phyloP scores from a whole-genome alignment of 2,113 vertebrate species.

The Podocnemis expansa region DNA sequence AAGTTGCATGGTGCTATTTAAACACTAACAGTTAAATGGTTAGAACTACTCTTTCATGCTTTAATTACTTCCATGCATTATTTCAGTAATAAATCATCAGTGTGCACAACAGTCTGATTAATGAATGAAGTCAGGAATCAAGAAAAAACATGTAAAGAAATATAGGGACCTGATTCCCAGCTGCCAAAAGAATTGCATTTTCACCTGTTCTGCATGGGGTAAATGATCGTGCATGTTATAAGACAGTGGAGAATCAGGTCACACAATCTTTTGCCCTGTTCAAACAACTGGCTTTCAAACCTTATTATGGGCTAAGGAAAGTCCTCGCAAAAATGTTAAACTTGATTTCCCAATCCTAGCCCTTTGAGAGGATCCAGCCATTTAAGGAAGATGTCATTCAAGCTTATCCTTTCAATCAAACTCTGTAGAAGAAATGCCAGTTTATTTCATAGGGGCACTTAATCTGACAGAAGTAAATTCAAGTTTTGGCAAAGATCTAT shows the following conservation, averaged over 20 bases:
- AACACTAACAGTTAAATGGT: not conserved
- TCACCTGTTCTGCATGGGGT: conserved; percentile 67
- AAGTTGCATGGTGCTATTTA: not conserved
- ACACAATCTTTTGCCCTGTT: conserved; percentile 36
- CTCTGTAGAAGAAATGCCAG: conserved; percentile 77
- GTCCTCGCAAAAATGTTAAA: conserved; percentile 53
- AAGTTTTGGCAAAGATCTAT: conserved; percentile 86
- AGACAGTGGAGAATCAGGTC: conserved; percentile 61
- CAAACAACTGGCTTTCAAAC: conserved; percentile 60
- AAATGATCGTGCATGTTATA: conserved; percentile 55
- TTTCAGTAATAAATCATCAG: conserved; percentile 30
- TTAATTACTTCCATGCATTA: not conserved
- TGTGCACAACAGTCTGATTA: conserved; percentile 56
- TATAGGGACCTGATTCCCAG: conserved; percentile 57
- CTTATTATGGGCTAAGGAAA: conserved; percentile 61
- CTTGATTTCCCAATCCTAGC: conserved; percentile 63
- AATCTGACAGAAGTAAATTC: conserved; percentile 87
- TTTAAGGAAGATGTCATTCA: conserved; percentile 74
- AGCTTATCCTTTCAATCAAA: conserved; percentile 74
- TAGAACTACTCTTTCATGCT: not conserved
- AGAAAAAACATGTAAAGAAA: conserved; percentile 52
- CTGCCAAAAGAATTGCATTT: conserved; percentile 65
- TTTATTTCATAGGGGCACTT: conserved; percentile 85
- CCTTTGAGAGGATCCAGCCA: conserved; percentile 70
- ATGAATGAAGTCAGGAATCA: conserved; percentile 73